phyloP scores from a whole-genome alignment of 2,888 invertebrate genomes.

The Diaphora mendica region DNA sequence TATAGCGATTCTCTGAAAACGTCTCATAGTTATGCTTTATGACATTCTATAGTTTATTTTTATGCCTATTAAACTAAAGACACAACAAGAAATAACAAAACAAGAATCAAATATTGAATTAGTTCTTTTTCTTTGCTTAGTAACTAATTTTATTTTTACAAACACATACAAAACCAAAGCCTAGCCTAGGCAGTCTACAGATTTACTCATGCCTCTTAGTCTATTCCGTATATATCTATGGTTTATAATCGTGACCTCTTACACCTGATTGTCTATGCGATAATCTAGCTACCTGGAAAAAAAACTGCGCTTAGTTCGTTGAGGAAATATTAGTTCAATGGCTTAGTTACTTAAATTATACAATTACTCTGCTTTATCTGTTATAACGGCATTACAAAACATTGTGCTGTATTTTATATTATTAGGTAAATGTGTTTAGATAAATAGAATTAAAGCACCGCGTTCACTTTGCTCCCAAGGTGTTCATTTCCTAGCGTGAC shows the following conservation, averaged over 20 bases:
- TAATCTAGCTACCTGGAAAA: slow-evolving; percentile 36
- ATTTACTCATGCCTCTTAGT: not conserved
- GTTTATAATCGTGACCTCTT: slow-evolving; percentile 50
- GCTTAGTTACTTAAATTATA: slow-evolving; percentile 18
- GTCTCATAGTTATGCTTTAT: not conserved
- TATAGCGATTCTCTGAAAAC: not conserved
- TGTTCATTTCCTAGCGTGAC: slow-evolving; percentile 5
- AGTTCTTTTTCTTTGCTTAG: too few relatives aligned
- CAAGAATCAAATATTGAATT: too few relatives aligned
- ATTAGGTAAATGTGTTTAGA: slow-evolving; percentile 22
- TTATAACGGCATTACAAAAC: slow-evolving; percentile 18
- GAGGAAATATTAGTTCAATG: too few relatives aligned
- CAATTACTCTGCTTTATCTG: slow-evolving; percentile 16
- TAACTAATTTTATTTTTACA: not conserved
- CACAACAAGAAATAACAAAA: too few relatives aligned
- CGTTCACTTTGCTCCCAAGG: slow-evolving; percentile 13
- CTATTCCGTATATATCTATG: slow-evolving; percentile 2
- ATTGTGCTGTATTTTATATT: slow-evolving; percentile 11
- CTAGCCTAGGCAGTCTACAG: not conserved
- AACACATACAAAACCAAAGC: not conserved
- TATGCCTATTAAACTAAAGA: too few relatives aligned
- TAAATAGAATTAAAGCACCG: slow-evolving; percentile 18
- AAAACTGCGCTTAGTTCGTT: slow-evolving; percentile 9
- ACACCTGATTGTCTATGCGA: slow-evolving; percentile 53
- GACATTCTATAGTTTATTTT: too few relatives aligned